Evolutionary conservation across 2,888 invertebrate species (phyloP), one percentile per base, ranked within the genome.

Genomic region (Nasonovia ribisnigri): DNA sequence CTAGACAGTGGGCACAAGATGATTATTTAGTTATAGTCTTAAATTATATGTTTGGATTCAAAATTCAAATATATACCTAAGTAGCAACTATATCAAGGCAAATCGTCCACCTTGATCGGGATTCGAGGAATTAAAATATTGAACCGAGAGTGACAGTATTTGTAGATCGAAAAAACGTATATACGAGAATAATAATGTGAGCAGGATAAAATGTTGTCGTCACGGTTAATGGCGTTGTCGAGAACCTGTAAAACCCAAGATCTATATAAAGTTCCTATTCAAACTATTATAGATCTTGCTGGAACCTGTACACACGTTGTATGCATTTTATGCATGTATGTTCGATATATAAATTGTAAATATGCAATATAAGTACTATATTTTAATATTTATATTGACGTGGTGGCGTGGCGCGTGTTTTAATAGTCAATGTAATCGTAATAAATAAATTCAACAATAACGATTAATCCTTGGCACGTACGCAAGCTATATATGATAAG

Each of bases 391-490:
- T 77, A 77, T 36, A 77, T 77, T 42, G 20, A 20, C 20, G 77
- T 77, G 77, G 36, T 20, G 77, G 77, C 77, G 77, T 36, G 36
- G 20, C 6, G 77, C 36, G 36, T 42, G 36, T 77, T n/a, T 36
- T 20, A 42, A 77, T 77, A 67, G 36, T n/a, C n/a, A n/a, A n/a
- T n/a, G n/a, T 77, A 77, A 77, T 77, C 36, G 77, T 36, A 77
- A 36, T 77, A 77, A 36, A 20, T 36, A 77, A 77, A 77, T 77
- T 77, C 16, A 77, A 77, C 77, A 77, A 77, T 77, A 67, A 67
- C n/a, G 77, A 77, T 77, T 77, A 77, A 77, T 77, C 77, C 77
- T 77, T 36, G 77, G 77, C 77, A 77, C 77, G 77, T 77, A 77
- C 77, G 77, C 77, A 6, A 36, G 36, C 16, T 36, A 36, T 77